A percentile compares a stretch with the other conserved stretches of the same genome.
Conservation (phyloP, 2,113 vertebrate species). For the Syngnathoides biaculeatus region DNA sequence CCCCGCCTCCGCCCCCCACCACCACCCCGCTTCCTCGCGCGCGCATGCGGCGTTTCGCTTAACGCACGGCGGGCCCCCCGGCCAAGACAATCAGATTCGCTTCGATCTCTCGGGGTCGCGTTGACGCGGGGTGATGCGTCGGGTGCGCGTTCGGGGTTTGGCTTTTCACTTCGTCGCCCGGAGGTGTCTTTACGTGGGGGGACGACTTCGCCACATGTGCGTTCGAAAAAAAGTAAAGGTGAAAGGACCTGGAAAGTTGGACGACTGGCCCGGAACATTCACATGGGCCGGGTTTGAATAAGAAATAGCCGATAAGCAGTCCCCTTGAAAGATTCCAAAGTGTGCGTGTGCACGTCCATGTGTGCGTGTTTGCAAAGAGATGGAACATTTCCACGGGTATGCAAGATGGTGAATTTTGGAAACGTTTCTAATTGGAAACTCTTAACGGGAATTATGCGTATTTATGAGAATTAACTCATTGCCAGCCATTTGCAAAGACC, state of each 20-base stretch:
- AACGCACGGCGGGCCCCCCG: constrained; percentile 5
- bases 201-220: constrained; percentile 29
- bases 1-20: neutral
- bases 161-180: constrained; percentile 6
- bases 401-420: neutral
- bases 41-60: constrained; percentile 1
- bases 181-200: constrained; percentile 1
- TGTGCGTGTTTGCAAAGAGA: neutral
- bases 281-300: constrained; percentile 7
- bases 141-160: constrained; percentile 19
- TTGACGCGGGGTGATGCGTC: constrained; percentile 7
- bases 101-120: constrained; percentile 1
- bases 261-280: constrained; percentile 13
- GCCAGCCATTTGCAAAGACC: no score
- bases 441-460: neutral
- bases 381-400: neutral
- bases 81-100: constrained; percentile 4
- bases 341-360: neutral
- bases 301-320: constrained; percentile 12
- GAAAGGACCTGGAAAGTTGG: constrained; percentile 12
- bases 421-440: neutral
- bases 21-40: no score
- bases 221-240: constrained; percentile 22
- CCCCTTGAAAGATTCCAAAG: constrained; percentile 16
- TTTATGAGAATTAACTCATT: neutral